These are phyloP conservation scores for Trachymyrmex cornetzi DNA, from an alignment of 1,140 invertebrate genomes.

Conservation along the genomic window DNA sequence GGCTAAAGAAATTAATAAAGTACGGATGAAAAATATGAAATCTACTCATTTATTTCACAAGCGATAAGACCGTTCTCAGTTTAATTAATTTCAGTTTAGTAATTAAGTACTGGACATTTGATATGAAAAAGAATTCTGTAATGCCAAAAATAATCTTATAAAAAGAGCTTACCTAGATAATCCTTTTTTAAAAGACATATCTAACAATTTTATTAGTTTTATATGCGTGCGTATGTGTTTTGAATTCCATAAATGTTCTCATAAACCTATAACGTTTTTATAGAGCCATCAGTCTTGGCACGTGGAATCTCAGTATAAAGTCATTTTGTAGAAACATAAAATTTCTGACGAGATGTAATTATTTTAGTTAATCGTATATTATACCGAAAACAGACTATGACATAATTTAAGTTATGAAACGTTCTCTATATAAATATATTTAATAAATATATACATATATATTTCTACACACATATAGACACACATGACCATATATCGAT, in stretches of 20 bases:
- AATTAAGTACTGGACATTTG: neutral
- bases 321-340: slow-evolving; percentile 21
- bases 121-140: neutral
- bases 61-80: neutral
- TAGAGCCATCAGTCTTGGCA: neutral
- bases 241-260: slow-evolving; percentile 12
- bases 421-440: too few relatives aligned
- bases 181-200: neutral
- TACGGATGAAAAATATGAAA: neutral
- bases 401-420: neutral
- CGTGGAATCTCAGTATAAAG: neutral
- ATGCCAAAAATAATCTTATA: neutral
- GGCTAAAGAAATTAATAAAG: neutral
- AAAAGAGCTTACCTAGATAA: neutral
- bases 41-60: neutral
- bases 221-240: neutral
- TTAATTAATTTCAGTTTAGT: neutral
- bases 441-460: too few relatives aligned
- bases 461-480: neutral
- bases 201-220: slow-evolving; percentile 9
- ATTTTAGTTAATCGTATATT: neutral
- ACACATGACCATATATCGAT: neutral
- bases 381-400: neutral
- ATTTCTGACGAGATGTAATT: neutral
- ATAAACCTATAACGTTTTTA: slow-evolving; percentile 26